Evolutionary conservation across 2,888 invertebrate genomes (phyloP).

Genomic region (Acronicta aceris): DNA sequence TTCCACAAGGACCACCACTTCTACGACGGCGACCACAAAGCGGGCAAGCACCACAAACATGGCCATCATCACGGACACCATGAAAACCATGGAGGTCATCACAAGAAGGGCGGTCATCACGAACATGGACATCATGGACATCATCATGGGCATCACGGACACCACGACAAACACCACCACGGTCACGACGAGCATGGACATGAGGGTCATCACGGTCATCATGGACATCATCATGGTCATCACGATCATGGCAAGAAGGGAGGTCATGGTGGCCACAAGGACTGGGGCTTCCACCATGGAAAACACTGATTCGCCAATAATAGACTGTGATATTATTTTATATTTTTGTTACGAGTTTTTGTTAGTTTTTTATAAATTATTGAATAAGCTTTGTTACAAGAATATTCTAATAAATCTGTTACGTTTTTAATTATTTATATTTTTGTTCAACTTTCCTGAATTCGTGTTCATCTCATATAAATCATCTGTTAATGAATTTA

Average conservation of each 20-base stretch:
- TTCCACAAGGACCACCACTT: slow-evolving; percentile 86
- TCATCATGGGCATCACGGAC: slow-evolving; percentile 80
- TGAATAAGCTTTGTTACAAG: slow-evolving; percentile 54
- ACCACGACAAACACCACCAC: slow-evolving; percentile 81
- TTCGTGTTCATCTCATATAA: too few relatives aligned
- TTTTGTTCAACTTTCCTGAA: neutral
- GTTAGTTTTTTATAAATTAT: slow-evolving; percentile 68
- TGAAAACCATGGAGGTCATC: slow-evolving; percentile 76
- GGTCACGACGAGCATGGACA: slow-evolving; percentile 81
- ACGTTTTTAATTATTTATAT: slow-evolving; percentile 9
- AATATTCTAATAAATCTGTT: slow-evolving; percentile 47
- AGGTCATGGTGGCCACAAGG: slow-evolving; percentile 78
- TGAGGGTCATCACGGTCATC: slow-evolving; percentile 84
- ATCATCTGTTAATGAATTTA: too few relatives aligned
- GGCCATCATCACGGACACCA: slow-evolving; percentile 83
- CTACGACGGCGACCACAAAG: slow-evolving; percentile 82
- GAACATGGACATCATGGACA: slow-evolving; percentile 80
- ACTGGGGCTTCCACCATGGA: slow-evolving; percentile 84
- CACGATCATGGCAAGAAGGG: slow-evolving; percentile 86
- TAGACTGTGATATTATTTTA: slow-evolving; percentile 77
- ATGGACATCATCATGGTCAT: slow-evolving; percentile 83
- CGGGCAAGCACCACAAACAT: slow-evolving; percentile 84
- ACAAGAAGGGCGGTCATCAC: slow-evolving; percentile 84
- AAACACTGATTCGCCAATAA: slow-evolving; percentile 76
- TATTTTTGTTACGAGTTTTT: slow-evolving; percentile 69